phyloP scores from a whole-genome alignment of 2,888 invertebrate species.

The Cryptocephalus moraei region DNA sequence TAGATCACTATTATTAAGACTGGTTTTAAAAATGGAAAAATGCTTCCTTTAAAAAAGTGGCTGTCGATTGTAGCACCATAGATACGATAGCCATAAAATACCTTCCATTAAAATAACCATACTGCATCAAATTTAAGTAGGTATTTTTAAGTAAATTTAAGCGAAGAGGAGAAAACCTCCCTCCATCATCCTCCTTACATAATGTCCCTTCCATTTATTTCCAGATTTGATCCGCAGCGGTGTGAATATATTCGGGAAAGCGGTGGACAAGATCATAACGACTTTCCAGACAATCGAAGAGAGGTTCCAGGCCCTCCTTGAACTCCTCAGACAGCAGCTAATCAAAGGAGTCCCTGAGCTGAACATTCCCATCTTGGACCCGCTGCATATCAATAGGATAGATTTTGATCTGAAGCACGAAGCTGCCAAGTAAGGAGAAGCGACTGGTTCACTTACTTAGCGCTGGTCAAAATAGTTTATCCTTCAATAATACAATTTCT shows the following conservation, averaged over 20 bases:
- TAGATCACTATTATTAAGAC: too few species aligned
- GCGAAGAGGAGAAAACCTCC: too few species aligned
- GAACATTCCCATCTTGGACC: conserved; percentile 36
- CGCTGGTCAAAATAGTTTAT: neutral
- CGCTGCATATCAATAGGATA: conserved; percentile 34
- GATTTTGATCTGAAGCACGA: conserved; percentile 34
- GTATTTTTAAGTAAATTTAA: too few species aligned
- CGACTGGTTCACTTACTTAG: neutral
- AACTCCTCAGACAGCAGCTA: conserved; percentile 33
- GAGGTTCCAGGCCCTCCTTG: conserved; percentile 29
- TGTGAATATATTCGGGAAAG: conserved; percentile 28
- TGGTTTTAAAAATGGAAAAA: too few species aligned
- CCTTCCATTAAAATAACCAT: too few species aligned
- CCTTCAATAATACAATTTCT: too few species aligned
- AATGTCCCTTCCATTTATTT: conserved; percentile 7
- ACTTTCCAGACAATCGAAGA: conserved; percentile 33
- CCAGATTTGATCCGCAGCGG: conserved; percentile 33
- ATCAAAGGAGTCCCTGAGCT: conserved; percentile 35
- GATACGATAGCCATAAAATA: too few species aligned
- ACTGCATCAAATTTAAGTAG: too few species aligned
- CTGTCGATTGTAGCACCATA: too few species aligned
- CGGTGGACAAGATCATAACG: conserved; percentile 30
- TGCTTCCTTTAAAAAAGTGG: too few species aligned
- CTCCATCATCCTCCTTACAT: too few species aligned
- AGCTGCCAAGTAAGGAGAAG: conserved; percentile 26